Conservation (phyloP, 2,113 vertebrate genomes). For the Salvelinus sp. region DNA sequence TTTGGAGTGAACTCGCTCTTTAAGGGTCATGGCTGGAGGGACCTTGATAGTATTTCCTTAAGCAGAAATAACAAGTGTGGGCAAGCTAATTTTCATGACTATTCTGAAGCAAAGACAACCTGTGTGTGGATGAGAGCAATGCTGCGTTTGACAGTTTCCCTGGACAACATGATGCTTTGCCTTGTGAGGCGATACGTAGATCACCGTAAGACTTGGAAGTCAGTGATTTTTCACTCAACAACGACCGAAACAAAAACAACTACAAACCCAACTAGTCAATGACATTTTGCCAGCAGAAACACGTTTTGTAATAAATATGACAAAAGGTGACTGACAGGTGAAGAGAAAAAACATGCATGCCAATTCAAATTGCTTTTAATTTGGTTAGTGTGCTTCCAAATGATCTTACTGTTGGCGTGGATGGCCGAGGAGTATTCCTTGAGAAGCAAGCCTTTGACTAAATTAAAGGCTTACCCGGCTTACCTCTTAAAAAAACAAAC, state of each 20-base stretch:
- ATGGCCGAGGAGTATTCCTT: constrained; percentile 29
- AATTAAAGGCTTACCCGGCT: constrained; percentile 51
- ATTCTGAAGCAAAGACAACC: constrained; percentile 1
- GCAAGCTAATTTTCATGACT: constrained; percentile 2
- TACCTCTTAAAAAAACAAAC: constrained; percentile 17
- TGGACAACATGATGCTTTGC: constrained; percentile 25
- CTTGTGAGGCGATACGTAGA: constrained; percentile 30
- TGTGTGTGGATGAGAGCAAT: constrained; percentile 2
- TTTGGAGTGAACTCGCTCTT: not conserved
- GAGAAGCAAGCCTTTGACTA: constrained; percentile 54
- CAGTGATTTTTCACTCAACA: constrained; percentile 44
- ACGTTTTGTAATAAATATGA: constrained; percentile 29
- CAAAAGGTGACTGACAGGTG: constrained; percentile 1
- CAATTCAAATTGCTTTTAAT: constrained; percentile 37
- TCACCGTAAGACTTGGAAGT: constrained; percentile 53
- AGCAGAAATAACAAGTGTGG: constrained; percentile 6
- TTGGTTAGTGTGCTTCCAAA: constrained; percentile 11
- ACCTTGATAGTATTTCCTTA: too few relatives aligned
- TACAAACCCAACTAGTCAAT: constrained; percentile 19
- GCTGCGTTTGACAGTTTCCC: not conserved
- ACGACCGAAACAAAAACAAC: constrained; percentile 31
- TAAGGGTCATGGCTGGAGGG: not conserved
- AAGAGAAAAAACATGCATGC: constrained; percentile 7
- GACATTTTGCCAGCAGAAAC: constrained; percentile 25
- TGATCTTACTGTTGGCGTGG: constrained; percentile 29